These are phyloP conservation scores for Onchidella celtica DNA, from an alignment of 2,888 invertebrate species.

Conservation along the genomic window DNA sequence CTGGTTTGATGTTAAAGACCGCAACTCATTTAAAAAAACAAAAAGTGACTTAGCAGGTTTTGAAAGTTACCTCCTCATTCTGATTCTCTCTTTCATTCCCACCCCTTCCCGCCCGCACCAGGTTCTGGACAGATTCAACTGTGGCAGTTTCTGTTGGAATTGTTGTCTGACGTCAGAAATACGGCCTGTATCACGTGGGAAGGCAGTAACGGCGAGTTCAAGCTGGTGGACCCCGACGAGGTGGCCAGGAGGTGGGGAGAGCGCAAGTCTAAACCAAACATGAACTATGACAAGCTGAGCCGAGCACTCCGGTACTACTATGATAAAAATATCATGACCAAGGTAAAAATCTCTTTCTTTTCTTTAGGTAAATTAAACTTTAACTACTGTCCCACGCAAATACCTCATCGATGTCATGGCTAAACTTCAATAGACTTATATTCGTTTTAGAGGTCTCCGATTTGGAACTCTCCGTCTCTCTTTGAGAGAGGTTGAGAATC, in stretches of 20 bases:
- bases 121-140: slow-evolving; percentile 85
- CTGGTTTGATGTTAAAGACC: too few relatives aligned
- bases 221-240: slow-evolving; percentile 96
- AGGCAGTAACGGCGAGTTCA: slow-evolving; percentile 59
- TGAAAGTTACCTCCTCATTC: too few relatives aligned
- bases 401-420: too few relatives aligned
- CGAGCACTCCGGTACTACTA: slow-evolving; percentile 97
- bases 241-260: slow-evolving; percentile 97
- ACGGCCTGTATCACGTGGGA: slow-evolving; percentile 60
- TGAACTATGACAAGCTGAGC: slow-evolving; percentile 98
- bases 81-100: too few relatives aligned
- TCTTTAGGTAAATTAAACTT: too few relatives aligned
- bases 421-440: too few relatives aligned
- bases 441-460: too few relatives aligned
- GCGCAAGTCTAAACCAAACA: slow-evolving; percentile 96
- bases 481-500: too few relatives aligned
- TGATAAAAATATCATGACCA: slow-evolving; percentile 99
- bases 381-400: too few relatives aligned
- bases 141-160: slow-evolving; percentile 55
- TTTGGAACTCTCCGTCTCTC: too few relatives aligned
- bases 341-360: slow-evolving; percentile 82
- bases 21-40: too few relatives aligned
- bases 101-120: slow-evolving; percentile 12
- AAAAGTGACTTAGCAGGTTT: too few relatives aligned
- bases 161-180: slow-evolving; percentile 94